Conservation (phyloP, 92 coral and sea anemone genomes). For the Porites cylindrica region DNA sequence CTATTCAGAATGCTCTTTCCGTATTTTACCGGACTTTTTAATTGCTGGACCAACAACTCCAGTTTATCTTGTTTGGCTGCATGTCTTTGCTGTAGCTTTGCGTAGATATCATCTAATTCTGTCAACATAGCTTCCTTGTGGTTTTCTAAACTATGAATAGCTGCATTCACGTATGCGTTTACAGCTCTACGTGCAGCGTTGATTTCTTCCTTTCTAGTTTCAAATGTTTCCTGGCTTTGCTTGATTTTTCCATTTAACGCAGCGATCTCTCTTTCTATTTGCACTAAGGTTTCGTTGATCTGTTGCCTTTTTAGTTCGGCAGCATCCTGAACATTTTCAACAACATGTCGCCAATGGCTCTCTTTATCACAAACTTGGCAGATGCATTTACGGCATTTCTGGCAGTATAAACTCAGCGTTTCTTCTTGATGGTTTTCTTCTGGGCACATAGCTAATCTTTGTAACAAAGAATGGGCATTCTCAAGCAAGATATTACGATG, state of each 20-base stretch:
- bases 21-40: constrained; percentile 12
- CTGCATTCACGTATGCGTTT: background rate
- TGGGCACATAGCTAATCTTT: background rate
- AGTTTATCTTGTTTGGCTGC: background rate
- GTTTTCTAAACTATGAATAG: background rate
- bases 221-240: background rate
- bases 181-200: background rate
- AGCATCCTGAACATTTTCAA: background rate
- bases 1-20: constrained; percentile 12
- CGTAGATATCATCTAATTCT: constrained; percentile 3
- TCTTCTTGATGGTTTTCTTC: background rate
- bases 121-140: constrained; percentile 24
- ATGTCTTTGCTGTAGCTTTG: constrained; percentile 3
- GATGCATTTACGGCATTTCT: background rate
- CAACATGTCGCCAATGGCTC: background rate
- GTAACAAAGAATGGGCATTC: background rate
- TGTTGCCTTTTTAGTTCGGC: background rate
- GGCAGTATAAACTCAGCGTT: background rate
- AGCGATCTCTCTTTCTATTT: background rate
- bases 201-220: background rate
- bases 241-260: background rate
- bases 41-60: background rate
- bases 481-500: constrained; percentile 2
- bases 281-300: background rate
- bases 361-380: background rate